Evolutionary conservation across 64 coral and sea anemone species (phyloP).

Genomic region (Astreopora myriophthalma): DNA sequence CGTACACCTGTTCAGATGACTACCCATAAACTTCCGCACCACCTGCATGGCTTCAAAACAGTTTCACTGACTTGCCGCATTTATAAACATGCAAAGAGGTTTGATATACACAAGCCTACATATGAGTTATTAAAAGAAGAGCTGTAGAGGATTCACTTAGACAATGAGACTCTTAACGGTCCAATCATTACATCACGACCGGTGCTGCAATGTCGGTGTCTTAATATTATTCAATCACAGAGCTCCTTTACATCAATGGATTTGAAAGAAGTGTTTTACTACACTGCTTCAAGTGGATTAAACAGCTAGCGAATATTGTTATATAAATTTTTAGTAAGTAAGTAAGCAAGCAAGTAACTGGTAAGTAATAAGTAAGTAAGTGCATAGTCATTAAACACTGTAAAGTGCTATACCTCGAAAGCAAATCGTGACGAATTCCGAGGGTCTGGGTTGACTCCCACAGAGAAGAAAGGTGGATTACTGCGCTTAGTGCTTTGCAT

Average conservation of each 20-base stretch:
- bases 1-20: not conserved
- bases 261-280: not conserved
- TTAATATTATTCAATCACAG: not conserved
- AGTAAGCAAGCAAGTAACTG: too few species aligned
- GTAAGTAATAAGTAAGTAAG: too few species aligned
- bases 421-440: not conserved
- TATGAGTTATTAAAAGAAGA: too few species aligned
- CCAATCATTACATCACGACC: not conserved
- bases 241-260: not conserved
- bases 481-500: not conserved
- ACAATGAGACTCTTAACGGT: not conserved
- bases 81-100: too few species aligned
- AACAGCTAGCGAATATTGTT: too few species aligned
- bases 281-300: not conserved
- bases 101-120: too few species aligned
- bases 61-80: not conserved
- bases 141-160: too few species aligned
- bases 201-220: not conserved
- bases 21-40: not conserved
- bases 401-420: not conserved
- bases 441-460: slow-evolving; percentile 33
- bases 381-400: not conserved
- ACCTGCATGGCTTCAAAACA: not conserved
- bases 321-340: too few species aligned
- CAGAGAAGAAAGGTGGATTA: not conserved